Base-by-base conservation (phyloP, 2,113 vertebrate genomes). In the Syrmaticus mikado region DNA sequence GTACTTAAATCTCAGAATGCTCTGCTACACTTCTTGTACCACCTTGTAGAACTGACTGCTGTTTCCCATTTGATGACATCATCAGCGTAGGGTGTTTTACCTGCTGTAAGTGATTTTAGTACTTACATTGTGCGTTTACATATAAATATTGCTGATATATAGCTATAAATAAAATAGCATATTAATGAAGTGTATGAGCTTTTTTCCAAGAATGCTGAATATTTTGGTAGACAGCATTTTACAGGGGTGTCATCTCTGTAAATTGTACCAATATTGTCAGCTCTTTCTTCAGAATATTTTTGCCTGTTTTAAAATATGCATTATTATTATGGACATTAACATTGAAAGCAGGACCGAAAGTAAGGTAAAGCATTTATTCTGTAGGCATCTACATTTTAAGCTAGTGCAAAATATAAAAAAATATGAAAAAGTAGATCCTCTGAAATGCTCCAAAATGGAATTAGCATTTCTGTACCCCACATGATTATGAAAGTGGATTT, bases 1-100 rank as follows among this genome's bases (percentile, higher is more conserved):
- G 74, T 92, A 90, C 70, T 84, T 94, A 82, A 18, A 81, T 78
- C 67, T 93, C 30, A 90, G 87, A 27, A 68, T 89, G 45, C 34
- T 96, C 72, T 45, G 16, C 87, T 92, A 46, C 81, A 55, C 77
- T 74, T 86, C 68, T 34, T 61, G 80, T 85, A 74, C 75, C 28
- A 41, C 70, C 6, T 40, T 40, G 7, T 61, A 36, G 34, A 45
- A 18, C 38, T 53, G 40, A 15, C 46, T 80, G 46, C 12, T 0
- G 75, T 85, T 74, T 91, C 36, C 58, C 21, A 5, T 70, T 66
- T 50, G 61, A 18, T 28, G 30, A 40, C 70, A 15, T 10, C 20
- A 5, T 73, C 38, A 3, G 48, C n/a, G 45, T 24, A n/a, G 27
- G 38, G 7, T 84, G 36, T 66, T 89, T 52, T 50, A 34, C 38